A percentile compares a stretch with the other conserved stretches of the same genome.
These are phyloP conservation scores for Ptychobarbus kaznakovi DNA, from an alignment of 2,797 vertebrate species.

Conservation along the genomic window DNA sequence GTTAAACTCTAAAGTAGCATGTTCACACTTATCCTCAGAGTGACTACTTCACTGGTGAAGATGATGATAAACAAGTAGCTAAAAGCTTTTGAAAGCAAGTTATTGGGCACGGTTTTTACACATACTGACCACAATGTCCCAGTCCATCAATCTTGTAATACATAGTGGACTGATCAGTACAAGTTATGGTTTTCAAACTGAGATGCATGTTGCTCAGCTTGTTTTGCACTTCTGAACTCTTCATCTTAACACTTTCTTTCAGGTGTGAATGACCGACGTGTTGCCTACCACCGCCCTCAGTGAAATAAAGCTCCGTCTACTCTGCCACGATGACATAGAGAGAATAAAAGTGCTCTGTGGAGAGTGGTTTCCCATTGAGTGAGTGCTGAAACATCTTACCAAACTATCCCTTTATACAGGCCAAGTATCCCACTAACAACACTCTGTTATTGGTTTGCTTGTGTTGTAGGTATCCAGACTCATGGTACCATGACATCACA, in stretches of 20 bases:
- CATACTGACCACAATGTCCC: neutral
- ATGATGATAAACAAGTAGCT: neutral
- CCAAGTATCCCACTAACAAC: neutral
- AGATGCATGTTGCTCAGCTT: neutral
- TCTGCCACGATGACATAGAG: constrained; percentile 99
- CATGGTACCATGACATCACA: constrained; percentile 99
- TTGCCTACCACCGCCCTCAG: constrained; percentile 91
- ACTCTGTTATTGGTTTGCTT: neutral
- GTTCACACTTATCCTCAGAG: neutral
- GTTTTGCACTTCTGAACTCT: neutral
- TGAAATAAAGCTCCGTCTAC: constrained; percentile 95
- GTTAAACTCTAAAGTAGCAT: neutral
- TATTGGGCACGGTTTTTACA: neutral
- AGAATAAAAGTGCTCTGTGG: constrained; percentile 95
- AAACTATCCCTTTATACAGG: neutral
- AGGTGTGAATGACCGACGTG: constrained; percentile 99
- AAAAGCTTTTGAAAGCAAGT: constrained; percentile 17
- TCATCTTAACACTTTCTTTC: constrained; percentile 30
- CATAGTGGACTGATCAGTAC: constrained; percentile 2
- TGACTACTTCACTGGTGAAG: neutral
- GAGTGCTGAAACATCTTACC: constrained; percentile 63
- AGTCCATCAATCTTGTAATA: neutral
- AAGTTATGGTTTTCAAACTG: neutral
- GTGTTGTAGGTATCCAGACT: constrained; percentile 92
- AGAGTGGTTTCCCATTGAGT: constrained; percentile 99